Conservation (phyloP, 2,797 vertebrate species). For the Characodon lateralis region DNA sequence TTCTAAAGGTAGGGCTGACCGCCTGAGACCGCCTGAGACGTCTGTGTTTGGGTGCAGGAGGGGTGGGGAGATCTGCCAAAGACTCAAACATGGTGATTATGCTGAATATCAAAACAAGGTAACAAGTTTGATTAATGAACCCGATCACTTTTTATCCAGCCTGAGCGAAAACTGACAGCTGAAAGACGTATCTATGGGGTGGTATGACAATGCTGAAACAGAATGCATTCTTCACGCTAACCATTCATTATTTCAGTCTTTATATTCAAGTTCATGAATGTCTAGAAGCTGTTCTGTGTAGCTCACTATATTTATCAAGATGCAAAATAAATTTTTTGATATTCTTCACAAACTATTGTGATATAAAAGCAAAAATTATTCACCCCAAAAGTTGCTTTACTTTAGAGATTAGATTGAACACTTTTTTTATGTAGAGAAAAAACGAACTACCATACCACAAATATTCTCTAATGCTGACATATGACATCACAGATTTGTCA, state of each 20-base stretch:
- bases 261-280: constrained; percentile 30
- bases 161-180: constrained; percentile 53
- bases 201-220: not conserved
- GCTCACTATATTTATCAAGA: not conserved
- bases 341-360: constrained; percentile 28
- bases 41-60: constrained; percentile 55
- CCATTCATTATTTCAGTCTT: constrained; percentile 10
- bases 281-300: not conserved
- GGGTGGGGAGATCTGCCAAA: constrained; percentile 25
- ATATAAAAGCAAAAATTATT: constrained; percentile 9
- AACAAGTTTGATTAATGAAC: constrained; percentile 68
- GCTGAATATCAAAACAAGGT: constrained; percentile 64
- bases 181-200: constrained; percentile 41
- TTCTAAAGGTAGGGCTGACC: constrained; percentile 78
- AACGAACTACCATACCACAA: too few species aligned
- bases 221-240: constrained; percentile 6
- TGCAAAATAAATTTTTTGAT: not conserved
- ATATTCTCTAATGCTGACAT: not conserved
- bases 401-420: not conserved
- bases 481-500: not conserved
- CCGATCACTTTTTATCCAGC: constrained; percentile 36
- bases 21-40: constrained; percentile 46
- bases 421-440: not conserved
- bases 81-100: constrained; percentile 41
- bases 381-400: not conserved